A percentile compares a stretch with the other conserved stretches of the same genome.
phyloP scores from a whole-genome alignment of 2,797 vertebrate species.

The Todus mexicanus region DNA sequence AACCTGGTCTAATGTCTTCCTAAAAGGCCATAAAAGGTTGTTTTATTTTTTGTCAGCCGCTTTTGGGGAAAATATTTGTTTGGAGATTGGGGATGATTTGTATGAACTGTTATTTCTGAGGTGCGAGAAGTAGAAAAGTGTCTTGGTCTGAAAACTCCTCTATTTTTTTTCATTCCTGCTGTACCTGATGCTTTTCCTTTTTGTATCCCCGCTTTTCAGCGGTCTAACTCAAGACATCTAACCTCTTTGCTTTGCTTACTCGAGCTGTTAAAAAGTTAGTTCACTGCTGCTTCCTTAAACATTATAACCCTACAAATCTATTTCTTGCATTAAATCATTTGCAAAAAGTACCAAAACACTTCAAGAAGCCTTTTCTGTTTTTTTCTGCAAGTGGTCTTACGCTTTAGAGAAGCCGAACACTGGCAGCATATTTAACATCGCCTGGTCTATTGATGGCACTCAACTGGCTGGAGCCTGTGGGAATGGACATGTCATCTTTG shows the following conservation, averaged over 20 bases:
- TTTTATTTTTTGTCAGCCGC: background rate
- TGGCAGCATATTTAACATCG: conserved; percentile 89
- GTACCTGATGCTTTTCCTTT: background rate
- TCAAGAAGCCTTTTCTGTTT: background rate
- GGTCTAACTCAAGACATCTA: background rate
- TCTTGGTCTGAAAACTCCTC: background rate
- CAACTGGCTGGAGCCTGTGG: conserved; percentile 93
- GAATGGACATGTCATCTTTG: conserved; percentile 95
- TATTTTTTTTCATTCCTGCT: background rate
- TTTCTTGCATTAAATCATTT: background rate
- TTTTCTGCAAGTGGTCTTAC: conserved; percentile 88
- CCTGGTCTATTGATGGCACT: conserved; percentile 93
- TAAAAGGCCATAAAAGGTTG: background rate
- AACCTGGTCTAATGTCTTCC: background rate
- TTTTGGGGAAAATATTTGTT: background rate
- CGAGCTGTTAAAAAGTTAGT: background rate
- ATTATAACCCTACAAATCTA: fast-evolving
- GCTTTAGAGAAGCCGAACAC: conserved; percentile 94
- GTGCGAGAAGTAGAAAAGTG: background rate
- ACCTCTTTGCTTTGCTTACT: background rate
- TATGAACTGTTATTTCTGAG: background rate
- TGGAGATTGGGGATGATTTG: background rate
- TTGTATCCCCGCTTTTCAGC: background rate
- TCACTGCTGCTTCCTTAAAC: background rate
- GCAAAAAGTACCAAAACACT: background rate